Evolutionary conservation across 2,888 invertebrate genomes (phyloP).

Genomic region (Antheraea assamensis): DNA sequence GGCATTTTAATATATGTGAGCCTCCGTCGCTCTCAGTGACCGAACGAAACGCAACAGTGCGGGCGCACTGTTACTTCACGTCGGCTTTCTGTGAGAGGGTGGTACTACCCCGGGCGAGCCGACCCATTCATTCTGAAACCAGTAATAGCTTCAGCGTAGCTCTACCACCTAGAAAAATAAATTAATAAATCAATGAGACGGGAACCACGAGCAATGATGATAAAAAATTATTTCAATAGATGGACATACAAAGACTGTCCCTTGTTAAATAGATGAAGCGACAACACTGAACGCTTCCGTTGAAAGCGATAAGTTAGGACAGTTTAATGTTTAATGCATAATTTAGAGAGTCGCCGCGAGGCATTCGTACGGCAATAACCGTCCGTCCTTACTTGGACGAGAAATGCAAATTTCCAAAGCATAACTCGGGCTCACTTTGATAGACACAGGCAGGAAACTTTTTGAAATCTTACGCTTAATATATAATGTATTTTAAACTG

Average conservation of each 20-base stretch:
- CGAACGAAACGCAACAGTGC: no score
- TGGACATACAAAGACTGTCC: background rate
- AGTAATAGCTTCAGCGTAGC: no score
- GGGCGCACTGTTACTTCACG: no score
- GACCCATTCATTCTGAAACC: no score
- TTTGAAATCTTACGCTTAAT: no score
- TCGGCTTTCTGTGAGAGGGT: no score
- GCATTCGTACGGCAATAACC: constrained; percentile 9
- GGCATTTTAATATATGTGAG: no score
- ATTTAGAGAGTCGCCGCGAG: constrained; percentile 11
- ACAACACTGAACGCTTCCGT: constrained; percentile 13
- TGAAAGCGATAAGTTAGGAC: constrained; percentile 15
- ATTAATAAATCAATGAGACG: no score
- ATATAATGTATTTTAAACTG: background rate
- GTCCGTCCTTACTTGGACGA: background rate
- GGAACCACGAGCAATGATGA: background rate
- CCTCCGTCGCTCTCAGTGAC: no score
- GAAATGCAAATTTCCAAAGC: constrained; percentile 13
- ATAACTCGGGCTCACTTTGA: background rate
- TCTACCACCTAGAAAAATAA: no score
- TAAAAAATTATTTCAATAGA: background rate
- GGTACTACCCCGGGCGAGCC: no score
- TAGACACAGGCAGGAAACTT: constrained; percentile 2
- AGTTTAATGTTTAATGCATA: constrained; percentile 14
- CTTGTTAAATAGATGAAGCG: constrained; percentile 11